phyloP scores from a whole-genome alignment of 2,797 vertebrate genomes.

The Garrulus glandarius region DNA sequence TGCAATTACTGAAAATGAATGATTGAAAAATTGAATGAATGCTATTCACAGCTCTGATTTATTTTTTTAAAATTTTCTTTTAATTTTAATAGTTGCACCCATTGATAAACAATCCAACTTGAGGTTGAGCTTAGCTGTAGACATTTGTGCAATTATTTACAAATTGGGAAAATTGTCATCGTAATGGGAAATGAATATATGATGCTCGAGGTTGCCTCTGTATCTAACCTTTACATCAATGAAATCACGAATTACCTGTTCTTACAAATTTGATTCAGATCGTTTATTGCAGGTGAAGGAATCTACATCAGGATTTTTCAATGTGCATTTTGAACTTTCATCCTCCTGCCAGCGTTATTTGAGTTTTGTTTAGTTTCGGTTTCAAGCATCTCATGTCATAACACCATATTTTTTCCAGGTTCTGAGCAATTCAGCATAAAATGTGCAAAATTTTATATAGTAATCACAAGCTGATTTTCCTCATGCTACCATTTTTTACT shows the following conservation, averaged over 20 bases:
- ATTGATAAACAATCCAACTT: not conserved
- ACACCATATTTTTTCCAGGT: not conserved
- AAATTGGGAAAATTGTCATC: not conserved
- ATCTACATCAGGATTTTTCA: not conserved
- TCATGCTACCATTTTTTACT: not conserved
- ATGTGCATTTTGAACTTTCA: not conserved
- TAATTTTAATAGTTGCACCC: not conserved
- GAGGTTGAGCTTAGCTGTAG: not conserved
- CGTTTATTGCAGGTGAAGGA: not conserved
- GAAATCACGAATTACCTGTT: not conserved
- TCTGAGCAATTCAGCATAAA: not conserved
- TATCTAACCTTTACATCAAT: not conserved
- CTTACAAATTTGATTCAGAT: not conserved
- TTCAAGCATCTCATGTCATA: not conserved
- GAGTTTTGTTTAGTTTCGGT: not conserved
- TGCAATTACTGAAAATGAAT: not conserved
- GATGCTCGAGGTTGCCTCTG: not conserved
- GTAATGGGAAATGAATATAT: not conserved
- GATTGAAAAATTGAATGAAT: not conserved
- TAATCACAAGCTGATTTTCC: not conserved
- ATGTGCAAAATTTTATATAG: not conserved
- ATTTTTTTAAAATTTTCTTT: not conserved
- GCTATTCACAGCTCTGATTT: rapidly evolving
- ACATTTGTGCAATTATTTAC: not conserved
- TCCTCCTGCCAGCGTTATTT: not conserved